Evolutionary conservation across 1,140 invertebrate genomes (phyloP).

Genomic region (Pemphigus obesinymphae): DNA sequence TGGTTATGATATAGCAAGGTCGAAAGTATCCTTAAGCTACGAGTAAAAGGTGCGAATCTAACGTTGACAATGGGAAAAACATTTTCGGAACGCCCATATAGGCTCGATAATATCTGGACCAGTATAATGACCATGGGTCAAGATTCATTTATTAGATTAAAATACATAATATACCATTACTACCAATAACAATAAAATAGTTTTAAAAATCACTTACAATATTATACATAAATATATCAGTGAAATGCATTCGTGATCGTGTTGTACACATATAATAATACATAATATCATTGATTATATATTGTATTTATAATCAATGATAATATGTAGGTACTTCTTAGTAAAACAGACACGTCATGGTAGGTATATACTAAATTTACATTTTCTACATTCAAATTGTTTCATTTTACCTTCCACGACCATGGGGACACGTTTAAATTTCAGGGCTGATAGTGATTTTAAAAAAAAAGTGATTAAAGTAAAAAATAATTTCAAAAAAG

Average conservation of each 20-base stretch:
- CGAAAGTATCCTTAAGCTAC: background rate
- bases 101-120: background rate
- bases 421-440: conserved; percentile 7
- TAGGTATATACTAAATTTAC: too few species aligned
- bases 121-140: background rate
- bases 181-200: background rate
- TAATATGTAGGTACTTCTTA: too few species aligned
- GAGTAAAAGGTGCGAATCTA: conserved; percentile 4
- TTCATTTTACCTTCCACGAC: conserved; percentile 1
- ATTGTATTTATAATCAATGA: too few species aligned
- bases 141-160: conserved; percentile 21
- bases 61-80: background rate
- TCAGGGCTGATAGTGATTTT: too few species aligned
- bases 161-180: background rate
- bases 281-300: too few species aligned
- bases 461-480: too few species aligned
- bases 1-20: background rate
- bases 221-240: background rate
- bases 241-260: background rate
- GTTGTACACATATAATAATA: too few species aligned
- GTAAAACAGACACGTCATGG: background rate
- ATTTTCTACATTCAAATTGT: conserved; percentile 3
- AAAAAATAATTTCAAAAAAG: too few species aligned
- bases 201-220: background rate
- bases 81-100: conserved; percentile 12